A percentile compares a stretch with the other conserved stretches of the same genome.
Evolutionary conservation across 2,888 invertebrate genomes (phyloP).

Genomic region (Drosophila histrio): DNA sequence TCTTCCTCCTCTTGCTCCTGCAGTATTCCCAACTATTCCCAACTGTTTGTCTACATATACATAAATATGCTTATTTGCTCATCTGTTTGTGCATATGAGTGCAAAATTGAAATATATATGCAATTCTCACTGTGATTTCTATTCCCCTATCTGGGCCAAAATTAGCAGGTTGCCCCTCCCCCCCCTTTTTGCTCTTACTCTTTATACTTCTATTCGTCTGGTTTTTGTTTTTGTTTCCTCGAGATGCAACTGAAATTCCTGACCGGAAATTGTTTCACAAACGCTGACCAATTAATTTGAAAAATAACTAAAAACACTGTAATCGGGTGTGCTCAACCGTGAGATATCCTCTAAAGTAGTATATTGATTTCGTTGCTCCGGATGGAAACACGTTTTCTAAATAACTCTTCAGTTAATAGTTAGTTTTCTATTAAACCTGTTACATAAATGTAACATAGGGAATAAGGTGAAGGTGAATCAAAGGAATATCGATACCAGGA

Average conservation of each 20-base stretch:
- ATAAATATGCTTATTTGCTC: slow-evolving; percentile 33
- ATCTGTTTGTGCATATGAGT: slow-evolving; percentile 37
- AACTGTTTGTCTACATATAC: too few species aligned
- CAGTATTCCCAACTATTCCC: background rate
- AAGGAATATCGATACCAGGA: too few species aligned
- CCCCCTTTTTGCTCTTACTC: background rate
- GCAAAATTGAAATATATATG: slow-evolving; percentile 52
- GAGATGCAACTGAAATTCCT: slow-evolving; percentile 63
- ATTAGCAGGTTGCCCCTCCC: background rate
- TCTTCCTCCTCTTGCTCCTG: background rate
- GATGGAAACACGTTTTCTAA: background rate
- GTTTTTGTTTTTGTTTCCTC: slow-evolving; percentile 27
- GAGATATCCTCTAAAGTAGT: background rate
- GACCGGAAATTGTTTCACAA: slow-evolving; percentile 79
- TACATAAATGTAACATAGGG: too few species aligned
- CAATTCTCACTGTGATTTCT: slow-evolving; percentile 4
- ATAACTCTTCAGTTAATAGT: too few species aligned
- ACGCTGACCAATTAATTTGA: slow-evolving; percentile 70
- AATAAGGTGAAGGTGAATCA: too few species aligned
- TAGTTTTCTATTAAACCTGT: too few species aligned
- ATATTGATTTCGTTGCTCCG: background rate
- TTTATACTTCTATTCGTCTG: background rate
- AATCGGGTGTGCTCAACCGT: background rate
- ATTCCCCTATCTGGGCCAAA: background rate
- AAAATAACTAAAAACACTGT: slow-evolving; percentile 20